Base-by-base conservation (phyloP, 2,113 vertebrate species). In the Nothocercus nigrocapillus region DNA sequence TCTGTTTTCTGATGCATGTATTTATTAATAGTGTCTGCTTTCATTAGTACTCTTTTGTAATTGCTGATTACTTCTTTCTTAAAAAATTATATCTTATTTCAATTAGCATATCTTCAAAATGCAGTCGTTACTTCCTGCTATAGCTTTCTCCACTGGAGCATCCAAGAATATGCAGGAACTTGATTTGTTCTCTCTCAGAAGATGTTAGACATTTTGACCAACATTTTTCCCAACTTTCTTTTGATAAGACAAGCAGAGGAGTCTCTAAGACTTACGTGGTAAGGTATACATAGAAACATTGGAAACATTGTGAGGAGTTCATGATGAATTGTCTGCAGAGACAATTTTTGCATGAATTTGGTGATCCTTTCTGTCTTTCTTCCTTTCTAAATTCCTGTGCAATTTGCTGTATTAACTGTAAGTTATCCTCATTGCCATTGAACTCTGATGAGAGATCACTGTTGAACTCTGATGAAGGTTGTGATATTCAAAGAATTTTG, bases 181-280 rank as follows among this genome's bases (percentile, higher is more conserved):
- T 4, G 11, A 0, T 42, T 56, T 77, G 3, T 27, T 89, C 77
- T 64, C 27, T 80, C 36, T 28, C 42, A 18, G 21, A 80, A 64
- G 53, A 24, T 68, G 8, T 2, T 64, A 22, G 45, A 81, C 13
- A 40, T 45, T 2, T 5, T 63, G 24, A 63, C 8, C 21, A 38
- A 76, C 42, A 30, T 2, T 51, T 64, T 80, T 80, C 8, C 54
- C 21, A 88, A 10, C 18, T 28, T 66, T 67, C 6, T 44, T 59
- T 79, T 45, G 5, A 30, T 72, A 17, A 82, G 82, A 15, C 7
- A 83, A 62, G 13, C 3, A 58, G 40, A 70, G 9, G 7, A 44
- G 5, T 11, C 3, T 67, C 49, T 53, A 68, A 82, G 13, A 67
- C 2, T 34, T 82, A 72, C 0, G 0, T 32, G 21, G 15, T 18